A percentile compares a stretch with the other conserved stretches of the same genome.
Evolutionary conservation across 2,888 invertebrate species (phyloP).

Genomic region (Hyposoter didymator): DNA sequence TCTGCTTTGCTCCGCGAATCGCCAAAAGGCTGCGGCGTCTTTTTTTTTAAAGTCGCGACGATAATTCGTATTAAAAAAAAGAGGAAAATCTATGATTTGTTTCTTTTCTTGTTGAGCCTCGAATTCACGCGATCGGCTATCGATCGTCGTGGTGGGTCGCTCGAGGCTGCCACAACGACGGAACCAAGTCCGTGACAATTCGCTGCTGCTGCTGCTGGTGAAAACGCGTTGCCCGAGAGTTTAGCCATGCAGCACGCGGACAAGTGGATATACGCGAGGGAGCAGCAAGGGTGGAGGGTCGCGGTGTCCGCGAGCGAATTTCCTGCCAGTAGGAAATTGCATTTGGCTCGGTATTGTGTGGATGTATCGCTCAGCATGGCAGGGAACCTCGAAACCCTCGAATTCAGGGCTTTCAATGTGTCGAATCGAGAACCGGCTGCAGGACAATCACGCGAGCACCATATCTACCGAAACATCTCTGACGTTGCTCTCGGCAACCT

Average conservation of each 20-base stretch:
- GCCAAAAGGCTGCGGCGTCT: not conserved
- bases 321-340: conserved; percentile 64
- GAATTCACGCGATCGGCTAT: conserved; percentile 4
- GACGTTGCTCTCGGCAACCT: too few relatives aligned
- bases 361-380: not conserved
- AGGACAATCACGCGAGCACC: conserved; percentile 42
- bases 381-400: not conserved
- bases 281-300: not conserved
- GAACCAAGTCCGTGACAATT: not conserved
- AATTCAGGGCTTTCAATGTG: not conserved
- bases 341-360: conserved; percentile 60
- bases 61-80: not conserved
- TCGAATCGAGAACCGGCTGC: conserved; percentile 5
- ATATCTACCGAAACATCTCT: conserved; percentile 22
- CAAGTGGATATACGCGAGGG: not conserved
- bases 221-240: conserved; percentile 2
- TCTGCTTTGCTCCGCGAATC: not conserved
- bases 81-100: not conserved
- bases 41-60: not conserved
- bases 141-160: not conserved
- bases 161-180: not conserved
- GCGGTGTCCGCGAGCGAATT: conserved; percentile 57
- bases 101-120: not conserved
- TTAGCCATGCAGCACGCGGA: conserved; percentile 10
- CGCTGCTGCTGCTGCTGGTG: not conserved